Base-by-base conservation (phyloP, 1,140 invertebrate genomes). In the Solenopsis fugax region DNA sequence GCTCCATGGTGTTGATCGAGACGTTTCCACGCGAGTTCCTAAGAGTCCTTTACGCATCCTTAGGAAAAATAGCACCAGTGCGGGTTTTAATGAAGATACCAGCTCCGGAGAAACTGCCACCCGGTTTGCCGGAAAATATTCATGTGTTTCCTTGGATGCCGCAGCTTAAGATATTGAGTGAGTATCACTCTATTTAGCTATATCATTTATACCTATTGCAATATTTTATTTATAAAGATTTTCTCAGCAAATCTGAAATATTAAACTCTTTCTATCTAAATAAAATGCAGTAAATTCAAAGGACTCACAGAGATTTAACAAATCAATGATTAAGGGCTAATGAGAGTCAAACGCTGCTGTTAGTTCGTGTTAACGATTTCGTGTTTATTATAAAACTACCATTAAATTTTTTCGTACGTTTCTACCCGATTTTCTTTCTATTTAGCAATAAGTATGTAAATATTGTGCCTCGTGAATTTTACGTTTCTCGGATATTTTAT, bases 1-100 rank as follows among this genome's bases (percentile, higher is more conserved):
- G 97, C 12, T 97, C 97, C 3, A 96, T 97, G 93, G 93, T 97
- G 34, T 96, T 96, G 85, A 96, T 96, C 73, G 96, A 96, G n/a
- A 95, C 96, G 0, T 95, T 98, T 90, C 96, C 97, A 0, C 86
- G 93, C 0, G 94, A 96, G 0, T 96, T 96, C 86, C 89, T 96
- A 0, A 91, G 96, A 85, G 96, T 95, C 13, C 96, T 98, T 73
- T 91, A 97, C 7, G 95, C 95, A 16, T 96, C 96, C 0, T 96
- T 97, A 76, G 92, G 95, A 2, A 94, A 94, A 21, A 89, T 97
- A 24, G 86, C 90, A 7, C 93, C 93, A 0, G 60, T 93, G 4
- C 81, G 90, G 0, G 89, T 93, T 1, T 64, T 94, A 18, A 93
- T 94, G 88, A 93, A 93, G 82, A 80, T 93, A 18, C 82, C 86